phyloP scores from a whole-genome alignment of 2,113 vertebrate genomes.

The Piprites chloris region DNA sequence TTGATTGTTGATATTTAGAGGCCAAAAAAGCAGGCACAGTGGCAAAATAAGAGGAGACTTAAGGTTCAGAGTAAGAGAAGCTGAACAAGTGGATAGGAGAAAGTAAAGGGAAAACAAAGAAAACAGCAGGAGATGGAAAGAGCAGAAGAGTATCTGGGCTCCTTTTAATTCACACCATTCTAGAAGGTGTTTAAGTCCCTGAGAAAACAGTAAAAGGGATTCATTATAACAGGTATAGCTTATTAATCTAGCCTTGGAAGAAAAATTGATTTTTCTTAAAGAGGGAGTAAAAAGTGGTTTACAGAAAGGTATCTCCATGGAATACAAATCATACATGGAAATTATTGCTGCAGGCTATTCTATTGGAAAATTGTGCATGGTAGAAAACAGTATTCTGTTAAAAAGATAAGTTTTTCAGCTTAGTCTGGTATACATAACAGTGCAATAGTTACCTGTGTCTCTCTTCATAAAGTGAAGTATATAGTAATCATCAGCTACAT shows the following conservation, averaged over 20 bases:
- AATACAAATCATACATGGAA: neutral
- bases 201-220: neutral
- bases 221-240: neutral
- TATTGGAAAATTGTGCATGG: neutral
- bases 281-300: neutral
- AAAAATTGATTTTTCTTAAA: conserved; percentile 29
- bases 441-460: neutral
- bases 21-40: neutral
- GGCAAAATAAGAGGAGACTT: neutral
- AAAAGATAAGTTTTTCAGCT: neutral
- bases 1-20: neutral
- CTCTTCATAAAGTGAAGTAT: neutral
- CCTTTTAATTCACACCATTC: conserved; percentile 7
- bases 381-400: neutral
- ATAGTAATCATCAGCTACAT: neutral
- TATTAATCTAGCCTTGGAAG: conserved; percentile 14
- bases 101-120: neutral
- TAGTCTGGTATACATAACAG: neutral
- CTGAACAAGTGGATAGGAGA: neutral
- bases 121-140: neutral
- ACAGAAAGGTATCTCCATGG: neutral
- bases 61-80: neutral
- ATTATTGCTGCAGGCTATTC: neutral
- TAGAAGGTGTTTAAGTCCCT: neutral
- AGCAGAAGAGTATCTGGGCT: neutral